Conservation (phyloP, 2,113 vertebrate species). For the Microcebus ravelobensis region DNA sequence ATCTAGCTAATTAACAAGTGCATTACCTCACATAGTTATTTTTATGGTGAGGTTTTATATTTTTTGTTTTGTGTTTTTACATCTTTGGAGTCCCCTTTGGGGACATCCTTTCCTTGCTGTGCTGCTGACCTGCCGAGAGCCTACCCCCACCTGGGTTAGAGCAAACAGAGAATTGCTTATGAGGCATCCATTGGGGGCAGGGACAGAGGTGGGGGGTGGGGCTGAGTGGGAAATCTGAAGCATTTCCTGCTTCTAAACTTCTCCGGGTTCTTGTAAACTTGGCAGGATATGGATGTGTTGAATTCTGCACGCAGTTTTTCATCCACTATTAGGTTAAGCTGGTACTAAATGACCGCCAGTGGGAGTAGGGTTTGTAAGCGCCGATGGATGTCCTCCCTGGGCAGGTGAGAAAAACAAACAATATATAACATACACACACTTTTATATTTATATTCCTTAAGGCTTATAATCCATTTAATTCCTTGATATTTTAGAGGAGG, state of each 20-base stretch:
- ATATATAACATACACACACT: neutral
- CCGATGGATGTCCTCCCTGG: slow-evolving; percentile 26
- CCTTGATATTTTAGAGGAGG: neutral
- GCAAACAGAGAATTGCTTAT: neutral
- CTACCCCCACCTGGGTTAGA: neutral
- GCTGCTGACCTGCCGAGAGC: neutral
- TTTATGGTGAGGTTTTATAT: neutral
- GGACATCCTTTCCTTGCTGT: neutral
- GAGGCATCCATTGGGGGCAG: neutral
- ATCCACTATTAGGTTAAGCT: neutral
- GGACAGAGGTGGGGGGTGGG: accelerated
- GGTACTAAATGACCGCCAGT: slow-evolving; percentile 51
- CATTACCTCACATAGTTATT: neutral
- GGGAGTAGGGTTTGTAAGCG: slow-evolving; percentile 51
- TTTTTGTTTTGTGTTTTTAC: slow-evolving; percentile 9
- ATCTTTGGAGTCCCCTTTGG: neutral
- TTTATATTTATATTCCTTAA: slow-evolving; percentile 34
- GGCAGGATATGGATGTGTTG: neutral
- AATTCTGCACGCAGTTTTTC: neutral
- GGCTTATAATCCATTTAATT: slow-evolving; percentile 66
- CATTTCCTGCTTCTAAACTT: neutral
- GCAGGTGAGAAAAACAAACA: neutral
- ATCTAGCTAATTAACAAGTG: neutral
- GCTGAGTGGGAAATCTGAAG: slow-evolving; percentile 2
- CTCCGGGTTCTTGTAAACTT: slow-evolving; percentile 46